Conservation (phyloP, 23 tunicate species). For the Aplidium turbinatum region DNA sequence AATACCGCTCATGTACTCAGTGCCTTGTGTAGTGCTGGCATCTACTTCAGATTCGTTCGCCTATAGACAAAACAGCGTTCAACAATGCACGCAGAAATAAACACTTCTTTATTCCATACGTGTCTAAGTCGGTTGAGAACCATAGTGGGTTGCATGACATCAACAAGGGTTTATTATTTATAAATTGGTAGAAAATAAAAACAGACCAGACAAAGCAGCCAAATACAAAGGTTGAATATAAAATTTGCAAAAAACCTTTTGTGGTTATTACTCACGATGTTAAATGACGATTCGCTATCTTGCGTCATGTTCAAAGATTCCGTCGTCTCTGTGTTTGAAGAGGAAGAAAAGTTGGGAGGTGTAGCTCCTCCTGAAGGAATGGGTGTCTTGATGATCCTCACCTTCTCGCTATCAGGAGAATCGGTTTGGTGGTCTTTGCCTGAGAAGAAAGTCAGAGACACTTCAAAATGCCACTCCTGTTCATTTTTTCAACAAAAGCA, state of each 20-base stretch:
- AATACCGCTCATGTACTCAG: not conserved
- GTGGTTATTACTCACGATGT: not conserved
- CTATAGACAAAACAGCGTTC: constrained; percentile 1
- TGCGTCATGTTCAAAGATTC: not conserved
- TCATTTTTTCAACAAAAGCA: too few relatives aligned
- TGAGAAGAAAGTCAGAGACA: too few relatives aligned
- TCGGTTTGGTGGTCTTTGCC: constrained; percentile 41
- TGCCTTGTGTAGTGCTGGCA: constrained; percentile 11
- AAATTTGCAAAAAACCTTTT: not conserved
- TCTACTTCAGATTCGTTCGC: constrained; percentile 8
- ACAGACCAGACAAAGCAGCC: too few relatives aligned
- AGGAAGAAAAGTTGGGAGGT: constrained; percentile 20
- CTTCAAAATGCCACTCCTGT: too few relatives aligned
- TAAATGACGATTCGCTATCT: not conserved
- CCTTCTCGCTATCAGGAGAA: constrained; percentile 42
- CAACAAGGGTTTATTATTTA: too few relatives aligned
- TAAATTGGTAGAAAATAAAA: too few relatives aligned
- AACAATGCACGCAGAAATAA: too few relatives aligned
- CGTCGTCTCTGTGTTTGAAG: not conserved
- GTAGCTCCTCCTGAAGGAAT: constrained; percentile 60
- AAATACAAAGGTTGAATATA: not conserved
- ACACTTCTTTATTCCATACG: too few relatives aligned
- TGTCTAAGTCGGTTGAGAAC: too few relatives aligned
- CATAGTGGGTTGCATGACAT: too few relatives aligned
- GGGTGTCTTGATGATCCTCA: constrained; percentile 60